Base-by-base conservation (phyloP, 2,113 vertebrate species). In the Fulmarus glacialis region DNA sequence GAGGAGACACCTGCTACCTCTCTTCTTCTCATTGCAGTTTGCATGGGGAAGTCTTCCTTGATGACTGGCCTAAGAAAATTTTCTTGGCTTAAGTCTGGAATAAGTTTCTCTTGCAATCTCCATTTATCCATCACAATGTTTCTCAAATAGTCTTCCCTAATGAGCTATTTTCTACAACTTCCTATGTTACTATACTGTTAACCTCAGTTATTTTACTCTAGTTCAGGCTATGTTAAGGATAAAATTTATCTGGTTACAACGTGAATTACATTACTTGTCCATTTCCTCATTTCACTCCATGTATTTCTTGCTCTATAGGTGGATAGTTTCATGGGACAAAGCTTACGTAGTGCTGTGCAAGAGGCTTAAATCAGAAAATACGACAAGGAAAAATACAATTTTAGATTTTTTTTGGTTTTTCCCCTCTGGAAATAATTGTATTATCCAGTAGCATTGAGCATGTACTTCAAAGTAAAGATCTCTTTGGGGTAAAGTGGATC, bases 151-250 rank as follows among this genome's bases (percentile, higher is more conserved):
- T 50, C 29, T 73, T 47, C 47, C 15, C 16, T 68, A 23, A 6
- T n/a, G 15, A 73, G 40, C 4, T 78, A 42, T 4, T 93, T 93
- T 82, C 12, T 48, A 14, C 16, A 56, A 24, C 23, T 34, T 48
- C 0, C 0, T 42, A 30, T 16, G 2, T 43, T 58, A 30, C 32
- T 74, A 1, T 70, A 20, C 47, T 62, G 9, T 56, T 90, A 14
- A 45, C 5, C 11, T 89, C 30, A 22, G 48, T 40, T 84, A 48
- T 52, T 87, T 89, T 67, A 75, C 6, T 2, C 12, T 74, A 29
- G 6, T 79, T 67, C 47, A 50, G 45, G 38, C 20, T 58, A 8
- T 32, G 5, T 29, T 67, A 71, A 79, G 40, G 15, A 82, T 74
- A 87, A 87, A 38, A 63, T 42, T 8, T 42, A 53, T 11, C 10